Conservation (phyloP, 2,113 vertebrate genomes). For the Melanostigma gelatinosum region DNA sequence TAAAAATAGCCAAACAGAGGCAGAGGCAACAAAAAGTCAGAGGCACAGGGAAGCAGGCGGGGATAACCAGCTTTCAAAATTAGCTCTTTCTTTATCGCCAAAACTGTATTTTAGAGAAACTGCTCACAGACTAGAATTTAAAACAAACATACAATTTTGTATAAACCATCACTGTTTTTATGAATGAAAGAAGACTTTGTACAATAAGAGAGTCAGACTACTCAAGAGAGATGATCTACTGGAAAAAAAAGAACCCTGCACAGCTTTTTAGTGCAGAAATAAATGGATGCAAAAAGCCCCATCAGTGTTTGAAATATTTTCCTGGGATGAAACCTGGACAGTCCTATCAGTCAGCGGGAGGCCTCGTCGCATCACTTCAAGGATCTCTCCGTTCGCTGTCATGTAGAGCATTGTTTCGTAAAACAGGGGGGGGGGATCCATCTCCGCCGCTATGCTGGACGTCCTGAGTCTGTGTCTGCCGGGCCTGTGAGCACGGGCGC, state of each 20-base stretch:
- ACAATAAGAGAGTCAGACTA: not conserved
- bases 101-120: slow-evolving; percentile 16
- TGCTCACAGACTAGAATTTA: slow-evolving; percentile 17
- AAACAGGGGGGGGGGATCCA: slow-evolving; percentile 44
- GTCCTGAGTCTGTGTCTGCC: slow-evolving; percentile 24
- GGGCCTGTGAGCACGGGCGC: not conserved
- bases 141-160: slow-evolving; percentile 10
- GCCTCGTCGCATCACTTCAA: slow-evolving; percentile 38
- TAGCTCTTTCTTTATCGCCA: slow-evolving; percentile 31
- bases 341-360: slow-evolving; percentile 27
- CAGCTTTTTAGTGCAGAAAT: slow-evolving; percentile 2
- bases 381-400: slow-evolving; percentile 24
- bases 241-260: slow-evolving; percentile 3
- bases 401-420: slow-evolving; percentile 45
- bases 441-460: slow-evolving; percentile 49
- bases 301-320: slow-evolving; percentile 23
- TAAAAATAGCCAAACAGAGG: slow-evolving; percentile 77
- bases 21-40: slow-evolving; percentile 61
- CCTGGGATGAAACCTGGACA: slow-evolving; percentile 34
- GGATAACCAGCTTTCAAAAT: slow-evolving; percentile 61
- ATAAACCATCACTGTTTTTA: slow-evolving; percentile 7
- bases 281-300: slow-evolving; percentile 29
- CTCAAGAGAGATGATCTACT: slow-evolving; percentile 5
- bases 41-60: slow-evolving; percentile 41
- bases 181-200: slow-evolving; percentile 4